Evolutionary conservation across 1,140 invertebrate genomes (phyloP).

Genomic region (Pseudomyrmex cubaensis): DNA sequence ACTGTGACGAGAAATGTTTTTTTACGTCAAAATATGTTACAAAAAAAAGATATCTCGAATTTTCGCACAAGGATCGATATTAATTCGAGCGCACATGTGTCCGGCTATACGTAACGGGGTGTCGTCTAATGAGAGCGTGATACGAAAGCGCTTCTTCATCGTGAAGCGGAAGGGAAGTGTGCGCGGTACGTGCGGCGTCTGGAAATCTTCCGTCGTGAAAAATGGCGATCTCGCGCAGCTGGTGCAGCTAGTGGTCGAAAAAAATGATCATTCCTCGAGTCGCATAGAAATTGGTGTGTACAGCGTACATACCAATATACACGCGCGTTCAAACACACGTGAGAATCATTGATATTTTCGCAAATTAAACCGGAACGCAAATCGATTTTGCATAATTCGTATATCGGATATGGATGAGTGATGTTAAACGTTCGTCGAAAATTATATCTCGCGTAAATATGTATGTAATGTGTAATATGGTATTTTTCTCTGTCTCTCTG

Average conservation of each 20-base stretch:
- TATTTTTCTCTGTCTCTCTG: too few relatives aligned
- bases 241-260: not conserved
- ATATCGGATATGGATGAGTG: constrained; percentile 1
- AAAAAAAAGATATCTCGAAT: not conserved
- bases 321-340: not conserved
- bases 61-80: not conserved
- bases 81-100: not conserved
- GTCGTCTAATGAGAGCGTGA: constrained; percentile 34
- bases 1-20: too few relatives aligned
- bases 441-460: not conserved
- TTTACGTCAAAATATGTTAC: too few relatives aligned
- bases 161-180: not conserved
- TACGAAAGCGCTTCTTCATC: constrained; percentile 32
- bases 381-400: constrained; percentile 3
- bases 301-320: not conserved
- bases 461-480: too few relatives aligned
- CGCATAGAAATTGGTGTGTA: constrained; percentile 34
- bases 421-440: constrained; percentile 19
- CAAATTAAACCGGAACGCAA: constrained; percentile 3
- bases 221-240: constrained; percentile 31
- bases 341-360: not conserved
- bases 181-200: constrained; percentile 9
- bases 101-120: not conserved
- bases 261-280: constrained; percentile 36
- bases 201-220: constrained; percentile 30